These are phyloP conservation scores for Philotrypesis tridentata DNA, from an alignment of 1,140 invertebrate species.

Conservation along the genomic window DNA sequence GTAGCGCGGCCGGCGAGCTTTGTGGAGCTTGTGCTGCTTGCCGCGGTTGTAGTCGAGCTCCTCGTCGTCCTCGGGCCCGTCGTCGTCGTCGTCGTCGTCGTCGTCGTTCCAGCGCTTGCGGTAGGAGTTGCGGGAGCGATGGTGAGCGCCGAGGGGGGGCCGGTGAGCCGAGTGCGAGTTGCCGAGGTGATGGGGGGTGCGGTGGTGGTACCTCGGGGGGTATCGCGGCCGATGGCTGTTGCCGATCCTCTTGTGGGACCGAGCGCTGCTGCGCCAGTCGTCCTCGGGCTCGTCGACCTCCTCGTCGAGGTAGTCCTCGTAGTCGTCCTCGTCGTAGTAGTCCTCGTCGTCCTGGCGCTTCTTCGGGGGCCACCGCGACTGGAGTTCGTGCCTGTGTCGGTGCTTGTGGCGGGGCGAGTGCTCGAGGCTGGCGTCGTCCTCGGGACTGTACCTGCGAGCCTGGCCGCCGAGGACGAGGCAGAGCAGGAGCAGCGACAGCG, in stretches of 20 bases:
- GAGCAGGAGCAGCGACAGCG: conserved; percentile 49
- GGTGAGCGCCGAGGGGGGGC: too few relatives aligned
- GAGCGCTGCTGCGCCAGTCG: conserved; percentile 35
- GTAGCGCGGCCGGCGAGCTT: conserved; percentile 13
- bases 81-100: conserved; percentile 38
- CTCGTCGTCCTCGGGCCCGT: conserved; percentile 36
- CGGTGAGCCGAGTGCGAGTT: too few relatives aligned
- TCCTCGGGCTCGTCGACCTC: conserved; percentile 37
- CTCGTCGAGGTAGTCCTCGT: conserved; percentile 26
- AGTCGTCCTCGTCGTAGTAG: conserved; percentile 44
- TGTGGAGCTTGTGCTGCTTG: conserved; percentile 15
- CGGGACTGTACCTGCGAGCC: conserved; percentile 46
- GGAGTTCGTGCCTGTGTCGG: conserved; percentile 60
- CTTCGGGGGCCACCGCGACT: conserved; percentile 39
- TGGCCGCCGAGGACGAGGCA: conserved; percentile 51
- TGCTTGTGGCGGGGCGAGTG: conserved; percentile 58
- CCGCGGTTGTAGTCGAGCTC: conserved; percentile 23
- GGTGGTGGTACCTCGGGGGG: neutral
- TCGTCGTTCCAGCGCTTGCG: conserved; percentile 37
- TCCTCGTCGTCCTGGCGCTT: conserved; percentile 34
- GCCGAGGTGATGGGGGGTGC: neutral
- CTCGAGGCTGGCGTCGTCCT: conserved; percentile 27
- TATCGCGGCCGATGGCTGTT: neutral
- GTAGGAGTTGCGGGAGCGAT: too few relatives aligned
- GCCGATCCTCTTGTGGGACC: neutral